Evolutionary conservation across 1,140 invertebrate genomes (phyloP).

Genomic region (Neotoxoptera formosana): DNA sequence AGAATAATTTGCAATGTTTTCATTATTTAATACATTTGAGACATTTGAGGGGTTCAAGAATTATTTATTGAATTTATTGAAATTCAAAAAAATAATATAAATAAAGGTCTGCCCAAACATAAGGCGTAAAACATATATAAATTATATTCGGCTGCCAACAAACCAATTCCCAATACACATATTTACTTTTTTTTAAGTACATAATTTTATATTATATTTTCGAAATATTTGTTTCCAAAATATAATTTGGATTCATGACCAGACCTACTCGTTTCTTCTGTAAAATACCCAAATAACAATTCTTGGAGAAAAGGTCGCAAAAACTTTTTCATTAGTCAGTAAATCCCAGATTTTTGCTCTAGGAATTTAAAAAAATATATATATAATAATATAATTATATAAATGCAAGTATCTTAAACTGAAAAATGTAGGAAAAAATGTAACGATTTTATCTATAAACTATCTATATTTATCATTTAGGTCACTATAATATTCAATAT

Average conservation of each 20-base stretch:
- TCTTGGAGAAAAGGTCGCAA: background rate
- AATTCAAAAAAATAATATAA: background rate
- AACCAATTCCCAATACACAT: background rate
- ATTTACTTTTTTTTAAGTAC: constrained; percentile 6
- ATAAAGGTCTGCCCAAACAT: background rate
- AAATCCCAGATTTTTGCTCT: background rate
- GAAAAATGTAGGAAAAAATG: background rate
- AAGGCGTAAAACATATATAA: background rate
- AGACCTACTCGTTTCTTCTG: background rate
- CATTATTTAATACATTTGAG: background rate
- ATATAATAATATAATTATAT: too few species aligned
- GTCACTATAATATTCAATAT: background rate
- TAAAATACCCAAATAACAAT: background rate
- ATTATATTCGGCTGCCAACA: background rate
- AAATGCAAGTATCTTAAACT: background rate
- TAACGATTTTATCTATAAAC: background rate
- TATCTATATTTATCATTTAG: background rate
- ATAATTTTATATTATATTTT: background rate
- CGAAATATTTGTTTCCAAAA: background rate
- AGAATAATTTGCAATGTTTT: background rate
- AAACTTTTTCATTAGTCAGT: background rate
- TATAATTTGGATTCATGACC: background rate
- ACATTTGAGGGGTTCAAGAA: background rate
- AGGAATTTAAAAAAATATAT: background rate
- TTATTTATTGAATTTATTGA: background rate